phyloP scores from a whole-genome alignment of 2,888 invertebrate species.

The Ophioninae sp. region DNA sequence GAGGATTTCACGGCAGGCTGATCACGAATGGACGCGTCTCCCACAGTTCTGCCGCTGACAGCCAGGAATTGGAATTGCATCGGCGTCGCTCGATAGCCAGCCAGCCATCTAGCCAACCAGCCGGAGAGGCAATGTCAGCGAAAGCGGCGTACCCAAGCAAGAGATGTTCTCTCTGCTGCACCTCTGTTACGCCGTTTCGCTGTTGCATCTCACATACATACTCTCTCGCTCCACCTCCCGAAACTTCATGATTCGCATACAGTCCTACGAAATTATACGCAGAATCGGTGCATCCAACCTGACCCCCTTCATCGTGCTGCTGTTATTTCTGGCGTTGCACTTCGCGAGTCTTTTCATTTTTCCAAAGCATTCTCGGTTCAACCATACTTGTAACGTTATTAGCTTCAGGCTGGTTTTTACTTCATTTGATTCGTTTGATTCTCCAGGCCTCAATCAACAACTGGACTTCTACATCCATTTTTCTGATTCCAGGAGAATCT shows the following conservation, averaged over 20 bases:
- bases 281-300: conserved; percentile 25
- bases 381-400: not conserved
- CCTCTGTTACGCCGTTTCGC: conserved; percentile 68
- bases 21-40: conserved; percentile 81
- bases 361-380: not conserved
- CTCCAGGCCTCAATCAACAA: not conserved
- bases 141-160: conserved; percentile 53
- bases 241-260: conserved; percentile 29
- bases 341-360: not conserved
- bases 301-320: not conserved
- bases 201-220: conserved; percentile 61
- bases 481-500: not conserved
- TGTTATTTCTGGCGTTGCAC: not conserved
- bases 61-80: conserved; percentile 82
- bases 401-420: not conserved
- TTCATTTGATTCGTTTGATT: not conserved
- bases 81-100: conserved; percentile 81
- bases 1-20: conserved; percentile 81
- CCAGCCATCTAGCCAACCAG: conserved; percentile 72
- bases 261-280: conserved; percentile 39
- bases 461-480: not conserved
- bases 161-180: conserved; percentile 59
- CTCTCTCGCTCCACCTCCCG: conserved; percentile 41
- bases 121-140: conserved; percentile 44
- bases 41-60: conserved; percentile 81